Percentiles rank a stretch among this genome's conserved stretches.
These are phyloP conservation scores for Chrysopilus asiliformis DNA, from an alignment of 2,888 invertebrate species.

Conservation along the genomic window DNA sequence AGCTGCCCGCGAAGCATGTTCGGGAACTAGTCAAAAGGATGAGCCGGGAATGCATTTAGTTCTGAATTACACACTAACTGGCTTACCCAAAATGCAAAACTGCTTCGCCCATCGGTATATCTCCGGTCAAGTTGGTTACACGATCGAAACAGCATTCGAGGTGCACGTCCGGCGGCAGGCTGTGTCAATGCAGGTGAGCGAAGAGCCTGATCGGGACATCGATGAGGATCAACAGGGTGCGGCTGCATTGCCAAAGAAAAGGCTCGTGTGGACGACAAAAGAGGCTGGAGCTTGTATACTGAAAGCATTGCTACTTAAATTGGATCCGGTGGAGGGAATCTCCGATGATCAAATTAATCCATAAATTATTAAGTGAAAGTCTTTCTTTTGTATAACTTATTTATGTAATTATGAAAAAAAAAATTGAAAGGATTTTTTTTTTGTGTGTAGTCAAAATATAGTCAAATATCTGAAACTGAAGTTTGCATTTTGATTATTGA, in stretches of 20 bases:
- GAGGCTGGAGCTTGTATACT: constrained; percentile 36
- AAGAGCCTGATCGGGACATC: constrained; percentile 6
- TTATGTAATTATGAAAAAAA: background rate
- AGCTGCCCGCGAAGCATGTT: constrained; percentile 23
- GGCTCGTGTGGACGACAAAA: constrained; percentile 34
- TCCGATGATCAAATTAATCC: too few species aligned
- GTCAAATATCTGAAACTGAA: too few species aligned
- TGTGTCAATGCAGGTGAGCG: constrained; percentile 15
- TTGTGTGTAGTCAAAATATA: too few species aligned
- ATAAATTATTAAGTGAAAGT: too few species aligned
- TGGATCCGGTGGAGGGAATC: constrained; percentile 22
- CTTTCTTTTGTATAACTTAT: background rate
- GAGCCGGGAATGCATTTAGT: constrained; percentile 33
- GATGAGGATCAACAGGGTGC: constrained; percentile 6
- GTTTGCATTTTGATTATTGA: too few species aligned
- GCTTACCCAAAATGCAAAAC: constrained; percentile 23
- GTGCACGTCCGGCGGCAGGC: constrained; percentile 33
- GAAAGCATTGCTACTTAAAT: constrained; percentile 31
- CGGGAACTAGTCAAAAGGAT: constrained; percentile 27
- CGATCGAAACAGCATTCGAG: constrained; percentile 34
- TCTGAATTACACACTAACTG: constrained; percentile 31
- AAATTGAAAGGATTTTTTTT: too few species aligned
- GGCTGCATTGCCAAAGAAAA: constrained; percentile 2
- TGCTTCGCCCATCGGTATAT: constrained; percentile 28
- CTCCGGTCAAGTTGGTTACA: constrained; percentile 26